Evolutionary conservation across 2,113 vertebrate genomes (phyloP).

Genomic region (Cyanoramphus novaezelandiae): DNA sequence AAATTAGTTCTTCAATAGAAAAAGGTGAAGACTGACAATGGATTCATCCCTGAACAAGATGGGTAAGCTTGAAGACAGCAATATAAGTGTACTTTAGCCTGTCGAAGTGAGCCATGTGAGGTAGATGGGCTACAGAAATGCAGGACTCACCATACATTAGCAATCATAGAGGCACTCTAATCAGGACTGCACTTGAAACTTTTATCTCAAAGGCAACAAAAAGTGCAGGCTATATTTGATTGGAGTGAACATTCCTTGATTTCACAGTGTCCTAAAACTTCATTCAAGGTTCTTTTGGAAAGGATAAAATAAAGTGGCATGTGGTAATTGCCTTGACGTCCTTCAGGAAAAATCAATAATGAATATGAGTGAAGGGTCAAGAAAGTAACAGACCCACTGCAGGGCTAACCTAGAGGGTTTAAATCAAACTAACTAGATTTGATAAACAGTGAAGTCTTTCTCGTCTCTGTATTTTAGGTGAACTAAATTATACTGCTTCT

Average conservation of each 20-base stretch:
- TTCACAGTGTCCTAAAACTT: slow-evolving; percentile 52
- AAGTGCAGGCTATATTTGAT: slow-evolving; percentile 38
- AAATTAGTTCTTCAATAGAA: background rate
- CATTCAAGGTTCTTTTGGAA: slow-evolving; percentile 38
- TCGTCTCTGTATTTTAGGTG: background rate
- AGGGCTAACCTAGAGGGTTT: slow-evolving; percentile 10
- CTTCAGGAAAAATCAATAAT: slow-evolving; percentile 72
- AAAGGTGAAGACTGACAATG: slow-evolving; percentile 12
- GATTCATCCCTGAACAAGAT: background rate
- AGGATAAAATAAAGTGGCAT: slow-evolving; percentile 45
- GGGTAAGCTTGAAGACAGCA: background rate
- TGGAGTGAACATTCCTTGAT: slow-evolving; percentile 62
- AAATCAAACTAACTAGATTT: slow-evolving; percentile 49
- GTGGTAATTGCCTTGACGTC: slow-evolving; percentile 54
- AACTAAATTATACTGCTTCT: background rate
- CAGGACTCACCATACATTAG: background rate
- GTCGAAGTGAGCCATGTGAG: background rate
- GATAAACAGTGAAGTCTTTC: slow-evolving; percentile 20
- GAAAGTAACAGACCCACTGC: slow-evolving; percentile 30
- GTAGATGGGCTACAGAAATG: background rate
- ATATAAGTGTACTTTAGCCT: background rate
- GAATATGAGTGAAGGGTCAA: slow-evolving; percentile 61
- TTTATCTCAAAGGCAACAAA: slow-evolving; percentile 40
- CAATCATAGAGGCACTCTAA: slow-evolving; percentile 54
- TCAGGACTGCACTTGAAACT: slow-evolving; percentile 52